Conservation (phyloP, 2,888 invertebrate species). For the Axea sp. region DNA sequence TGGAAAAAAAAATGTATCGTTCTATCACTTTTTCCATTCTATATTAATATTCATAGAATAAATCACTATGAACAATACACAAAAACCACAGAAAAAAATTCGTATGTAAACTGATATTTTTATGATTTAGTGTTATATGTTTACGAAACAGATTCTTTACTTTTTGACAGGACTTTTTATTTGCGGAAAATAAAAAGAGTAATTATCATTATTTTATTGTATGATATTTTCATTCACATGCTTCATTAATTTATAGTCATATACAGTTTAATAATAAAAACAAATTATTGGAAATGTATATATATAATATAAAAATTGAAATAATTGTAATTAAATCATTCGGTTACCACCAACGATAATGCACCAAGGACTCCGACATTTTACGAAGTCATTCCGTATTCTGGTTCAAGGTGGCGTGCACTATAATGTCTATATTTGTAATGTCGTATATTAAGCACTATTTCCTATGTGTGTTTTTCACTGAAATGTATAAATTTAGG, state of each 20-base stretch:
- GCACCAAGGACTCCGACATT: slow-evolving; percentile 54
- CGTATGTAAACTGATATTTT: no score
- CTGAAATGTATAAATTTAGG: slow-evolving; percentile 20
- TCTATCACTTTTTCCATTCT: slow-evolving; percentile 17
- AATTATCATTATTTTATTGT: no score
- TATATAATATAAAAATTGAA: slow-evolving; percentile 13
- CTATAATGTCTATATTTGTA: slow-evolving; percentile 57
- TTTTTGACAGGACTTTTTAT: no score
- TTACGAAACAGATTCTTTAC: no score
- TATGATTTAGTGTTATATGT: no score
- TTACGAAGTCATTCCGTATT: slow-evolving; percentile 55
- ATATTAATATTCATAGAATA: slow-evolving; percentile 26
- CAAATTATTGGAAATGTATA: no score
- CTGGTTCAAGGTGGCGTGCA: slow-evolving; percentile 59
- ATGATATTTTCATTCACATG: no score
- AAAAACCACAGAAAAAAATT: slow-evolving; percentile 1
- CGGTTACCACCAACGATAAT: slow-evolving; percentile 48
- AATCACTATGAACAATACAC: slow-evolving; percentile 11
- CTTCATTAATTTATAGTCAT: no score
- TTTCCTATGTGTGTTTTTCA: slow-evolving; percentile 29
- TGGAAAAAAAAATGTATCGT: slow-evolving; percentile 37
- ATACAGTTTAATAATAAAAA: no score
- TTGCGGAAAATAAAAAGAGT: no score
- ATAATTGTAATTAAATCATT: slow-evolving; percentile 32
- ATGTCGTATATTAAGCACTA: slow-evolving; percentile 42